Conservation (phyloP, 1,140 invertebrate species). For the Batillaria attramentaria region DNA sequence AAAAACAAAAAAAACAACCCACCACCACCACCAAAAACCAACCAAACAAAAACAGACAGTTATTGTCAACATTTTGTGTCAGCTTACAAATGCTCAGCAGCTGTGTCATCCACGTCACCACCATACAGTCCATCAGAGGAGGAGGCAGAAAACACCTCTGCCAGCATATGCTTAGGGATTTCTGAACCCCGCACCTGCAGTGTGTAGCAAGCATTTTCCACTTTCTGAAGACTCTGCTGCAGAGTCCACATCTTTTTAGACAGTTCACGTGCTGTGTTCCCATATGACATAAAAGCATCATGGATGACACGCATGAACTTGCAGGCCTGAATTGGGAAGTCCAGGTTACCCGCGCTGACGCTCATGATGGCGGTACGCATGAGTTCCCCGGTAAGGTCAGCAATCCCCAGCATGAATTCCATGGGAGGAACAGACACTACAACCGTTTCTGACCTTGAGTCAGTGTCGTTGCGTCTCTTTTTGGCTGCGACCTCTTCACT, state of each 20-base stretch:
- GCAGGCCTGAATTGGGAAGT: conserved; percentile 82
- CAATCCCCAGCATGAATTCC: conserved; percentile 88
- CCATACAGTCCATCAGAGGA: neutral
- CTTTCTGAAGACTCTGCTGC: conserved; percentile 83
- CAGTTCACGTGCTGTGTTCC: conserved; percentile 78
- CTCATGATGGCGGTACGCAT: conserved; percentile 91
- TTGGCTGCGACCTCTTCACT: too few relatives aligned
- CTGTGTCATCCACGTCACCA: conserved; percentile 4
- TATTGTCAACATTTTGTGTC: too few relatives aligned
- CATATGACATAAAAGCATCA: conserved; percentile 77
- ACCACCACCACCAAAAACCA: too few relatives aligned
- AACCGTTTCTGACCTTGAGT: too few relatives aligned
- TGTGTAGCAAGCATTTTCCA: conserved; percentile 89
- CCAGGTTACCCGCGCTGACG: conserved; percentile 83
- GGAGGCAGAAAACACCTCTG: conserved; percentile 69
- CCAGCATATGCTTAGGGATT: conserved; percentile 80
- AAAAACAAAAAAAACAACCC: too few relatives aligned
- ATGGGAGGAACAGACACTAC: conserved; percentile 74
- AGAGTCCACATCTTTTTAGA: conserved; percentile 81
- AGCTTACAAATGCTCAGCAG: too few relatives aligned
- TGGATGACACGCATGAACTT: conserved; percentile 82
- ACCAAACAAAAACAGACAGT: too few relatives aligned
- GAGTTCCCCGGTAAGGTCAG: conserved; percentile 90
- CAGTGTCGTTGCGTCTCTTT: too few relatives aligned
- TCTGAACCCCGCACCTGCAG: conserved; percentile 86